Evolutionary conservation across 2,888 invertebrate species (phyloP).

Genomic region (Amiota communis): DNA sequence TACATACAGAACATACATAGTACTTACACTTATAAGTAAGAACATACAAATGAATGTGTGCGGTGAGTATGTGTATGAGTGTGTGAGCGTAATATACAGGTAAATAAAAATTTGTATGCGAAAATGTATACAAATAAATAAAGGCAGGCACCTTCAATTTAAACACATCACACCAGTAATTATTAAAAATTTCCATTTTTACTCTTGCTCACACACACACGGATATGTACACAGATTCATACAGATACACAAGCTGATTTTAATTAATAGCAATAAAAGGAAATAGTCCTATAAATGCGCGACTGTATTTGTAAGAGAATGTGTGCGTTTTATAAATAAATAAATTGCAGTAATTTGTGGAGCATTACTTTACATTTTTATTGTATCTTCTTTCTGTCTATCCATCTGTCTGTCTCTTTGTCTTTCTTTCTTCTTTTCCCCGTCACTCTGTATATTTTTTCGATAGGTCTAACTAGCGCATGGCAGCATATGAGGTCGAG

Average conservation of each 20-base stretch:
- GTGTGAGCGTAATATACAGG: too few relatives aligned
- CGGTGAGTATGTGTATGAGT: too few relatives aligned
- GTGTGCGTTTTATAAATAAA: constrained; percentile 4
- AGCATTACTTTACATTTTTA: neutral
- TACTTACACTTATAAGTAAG: neutral
- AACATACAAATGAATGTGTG: constrained; percentile 20
- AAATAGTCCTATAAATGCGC: neutral
- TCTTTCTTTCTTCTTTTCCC: too few relatives aligned
- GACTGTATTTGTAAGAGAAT: neutral
- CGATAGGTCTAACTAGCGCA: too few relatives aligned
- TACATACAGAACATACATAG: too few relatives aligned
- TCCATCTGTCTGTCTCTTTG: neutral
- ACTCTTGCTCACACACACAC: neutral
- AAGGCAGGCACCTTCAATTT: too few relatives aligned
- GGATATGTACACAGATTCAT: constrained; percentile 24
- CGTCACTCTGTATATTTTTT: too few relatives aligned
- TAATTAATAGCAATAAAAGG: constrained; percentile 25
- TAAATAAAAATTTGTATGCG: too few relatives aligned
- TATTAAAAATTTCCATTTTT: too few relatives aligned
- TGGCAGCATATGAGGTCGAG: neutral
- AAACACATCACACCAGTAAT: too few relatives aligned
- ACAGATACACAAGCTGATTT: constrained; percentile 29
- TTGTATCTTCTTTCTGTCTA: neutral
- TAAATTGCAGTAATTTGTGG: neutral
- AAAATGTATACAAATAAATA: too few relatives aligned